Percentiles rank a stretch among this genome's conserved stretches.
These are phyloP conservation scores for Cacoxenus indagator DNA, from an alignment of 2,888 invertebrate species.

Conservation along the genomic window DNA sequence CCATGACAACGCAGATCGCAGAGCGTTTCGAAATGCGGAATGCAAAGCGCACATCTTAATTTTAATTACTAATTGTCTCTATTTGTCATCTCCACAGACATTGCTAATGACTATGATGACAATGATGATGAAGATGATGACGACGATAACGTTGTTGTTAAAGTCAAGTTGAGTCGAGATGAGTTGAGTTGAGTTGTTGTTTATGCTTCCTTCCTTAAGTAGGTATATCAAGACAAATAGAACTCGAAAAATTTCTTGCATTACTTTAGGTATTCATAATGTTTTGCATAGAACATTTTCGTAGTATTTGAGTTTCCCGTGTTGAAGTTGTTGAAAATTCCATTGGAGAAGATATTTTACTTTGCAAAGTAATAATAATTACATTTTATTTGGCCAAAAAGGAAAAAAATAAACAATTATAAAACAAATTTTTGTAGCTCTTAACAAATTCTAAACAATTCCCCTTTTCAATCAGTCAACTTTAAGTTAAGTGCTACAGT, in stretches of 20 bases:
- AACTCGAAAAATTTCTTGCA: background rate
- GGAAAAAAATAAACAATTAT: too few relatives aligned
- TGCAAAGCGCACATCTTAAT: background rate
- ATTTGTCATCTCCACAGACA: conserved; percentile 10
- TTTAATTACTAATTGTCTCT: conserved; percentile 16
- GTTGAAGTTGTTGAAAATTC: background rate
- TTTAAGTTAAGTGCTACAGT: background rate
- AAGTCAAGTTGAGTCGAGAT: background rate
- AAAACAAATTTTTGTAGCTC: too few relatives aligned
- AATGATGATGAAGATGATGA: too few relatives aligned
- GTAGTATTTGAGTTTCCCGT: background rate
- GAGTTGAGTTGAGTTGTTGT: background rate
- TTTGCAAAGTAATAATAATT: background rate
- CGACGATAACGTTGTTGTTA: background rate
- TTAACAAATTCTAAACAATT: background rate
- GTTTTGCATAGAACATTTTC: background rate
- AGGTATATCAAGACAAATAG: conserved; percentile 5
- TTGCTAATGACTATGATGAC: too few relatives aligned
- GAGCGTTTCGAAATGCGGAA: background rate
- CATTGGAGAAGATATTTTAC: background rate
- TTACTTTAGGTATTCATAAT: background rate
- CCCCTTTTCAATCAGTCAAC: background rate
- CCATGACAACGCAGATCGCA: background rate
- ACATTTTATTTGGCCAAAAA: background rate
- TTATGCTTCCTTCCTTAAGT: background rate